phyloP scores from a whole-genome alignment of 2,113 vertebrate genomes.

The Thermophis baileyi region DNA sequence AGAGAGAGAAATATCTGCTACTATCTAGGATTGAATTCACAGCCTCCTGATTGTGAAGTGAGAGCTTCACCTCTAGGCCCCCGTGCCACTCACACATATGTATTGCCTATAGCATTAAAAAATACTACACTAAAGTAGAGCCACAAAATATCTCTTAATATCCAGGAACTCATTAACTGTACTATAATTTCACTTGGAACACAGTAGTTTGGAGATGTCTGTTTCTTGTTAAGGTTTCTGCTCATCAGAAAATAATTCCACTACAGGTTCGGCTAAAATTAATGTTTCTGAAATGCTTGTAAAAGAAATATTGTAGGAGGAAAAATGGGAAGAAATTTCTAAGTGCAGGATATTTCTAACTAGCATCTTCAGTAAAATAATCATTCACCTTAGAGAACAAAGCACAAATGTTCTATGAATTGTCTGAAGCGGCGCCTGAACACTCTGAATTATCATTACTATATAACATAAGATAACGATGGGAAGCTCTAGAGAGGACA shows the following conservation, averaged over 20 bases:
- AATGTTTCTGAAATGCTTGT: slow-evolving; percentile 10
- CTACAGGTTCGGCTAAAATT: neutral
- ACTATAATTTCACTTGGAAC: neutral
- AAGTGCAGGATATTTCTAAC: slow-evolving; percentile 15
- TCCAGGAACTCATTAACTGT: neutral
- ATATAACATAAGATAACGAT: slow-evolving; percentile 20
- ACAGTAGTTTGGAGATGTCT: neutral
- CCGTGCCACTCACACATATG: neutral
- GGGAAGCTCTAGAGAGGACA: slow-evolving; percentile 47
- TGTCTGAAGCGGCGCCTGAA: slow-evolving; percentile 24
- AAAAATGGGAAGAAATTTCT: neutral
- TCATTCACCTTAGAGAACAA: slow-evolving; percentile 26
- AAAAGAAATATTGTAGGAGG: neutral
- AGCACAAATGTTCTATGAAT: neutral
- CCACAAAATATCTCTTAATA: neutral
- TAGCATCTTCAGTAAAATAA: slow-evolving; percentile 30
- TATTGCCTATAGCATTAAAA: neutral
- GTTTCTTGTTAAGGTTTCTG: neutral
- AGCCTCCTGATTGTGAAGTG: neutral
- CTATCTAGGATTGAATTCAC: neutral
- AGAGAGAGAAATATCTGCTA: neutral
- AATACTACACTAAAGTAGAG: neutral
- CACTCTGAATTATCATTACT: slow-evolving; percentile 7
- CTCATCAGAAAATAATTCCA: neutral
- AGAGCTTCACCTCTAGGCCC: neutral